A percentile compares a stretch with the other conserved stretches of the same genome.
Evolutionary conservation across 2,888 invertebrate genomes (phyloP).

Genomic region (Torymus aiolomorphi): DNA sequence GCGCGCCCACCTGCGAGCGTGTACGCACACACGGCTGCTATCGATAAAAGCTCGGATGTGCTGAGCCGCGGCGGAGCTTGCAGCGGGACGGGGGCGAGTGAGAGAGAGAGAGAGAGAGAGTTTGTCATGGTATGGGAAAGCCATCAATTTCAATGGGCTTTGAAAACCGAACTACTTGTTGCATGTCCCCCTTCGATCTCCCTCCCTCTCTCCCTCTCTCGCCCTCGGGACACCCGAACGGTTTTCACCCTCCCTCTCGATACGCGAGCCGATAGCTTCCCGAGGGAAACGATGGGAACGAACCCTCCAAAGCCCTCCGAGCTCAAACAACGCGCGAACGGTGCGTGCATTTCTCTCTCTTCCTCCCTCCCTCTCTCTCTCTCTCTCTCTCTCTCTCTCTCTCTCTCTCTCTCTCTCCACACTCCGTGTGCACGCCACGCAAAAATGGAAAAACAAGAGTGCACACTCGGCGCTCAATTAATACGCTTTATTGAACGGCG

Average conservation of each 20-base stretch:
- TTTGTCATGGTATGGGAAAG: slow-evolving; percentile 74
- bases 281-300: slow-evolving; percentile 72
- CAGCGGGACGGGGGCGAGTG: slow-evolving; percentile 61
- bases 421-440: too few relatives aligned
- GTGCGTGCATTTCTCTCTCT: slow-evolving; percentile 29
- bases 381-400: background rate
- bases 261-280: slow-evolving; percentile 76
- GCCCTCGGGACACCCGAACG: slow-evolving; percentile 69
- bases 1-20: too few relatives aligned
- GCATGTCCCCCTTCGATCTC: slow-evolving; percentile 65
- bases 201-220: slow-evolving; percentile 59
- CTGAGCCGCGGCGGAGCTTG: slow-evolving; percentile 68
- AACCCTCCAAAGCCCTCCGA: slow-evolving; percentile 63
- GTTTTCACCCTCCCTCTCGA: slow-evolving; percentile 74
- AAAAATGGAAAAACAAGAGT: background rate
- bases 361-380: too few relatives aligned
- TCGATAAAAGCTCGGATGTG: slow-evolving; percentile 74
- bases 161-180: slow-evolving; percentile 77
- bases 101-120: slow-evolving; percentile 62
- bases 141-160: slow-evolving; percentile 77
- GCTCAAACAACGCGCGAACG: slow-evolving; percentile 65
- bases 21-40: slow-evolving; percentile 66
- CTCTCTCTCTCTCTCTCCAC: background rate
- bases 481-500: slow-evolving; percentile 5
- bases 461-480: slow-evolving; percentile 28